Evolutionary conservation across 53 echinoderm and acorn worm genomes (phyloP).

Genomic region (Holothuria leucospilota): DNA sequence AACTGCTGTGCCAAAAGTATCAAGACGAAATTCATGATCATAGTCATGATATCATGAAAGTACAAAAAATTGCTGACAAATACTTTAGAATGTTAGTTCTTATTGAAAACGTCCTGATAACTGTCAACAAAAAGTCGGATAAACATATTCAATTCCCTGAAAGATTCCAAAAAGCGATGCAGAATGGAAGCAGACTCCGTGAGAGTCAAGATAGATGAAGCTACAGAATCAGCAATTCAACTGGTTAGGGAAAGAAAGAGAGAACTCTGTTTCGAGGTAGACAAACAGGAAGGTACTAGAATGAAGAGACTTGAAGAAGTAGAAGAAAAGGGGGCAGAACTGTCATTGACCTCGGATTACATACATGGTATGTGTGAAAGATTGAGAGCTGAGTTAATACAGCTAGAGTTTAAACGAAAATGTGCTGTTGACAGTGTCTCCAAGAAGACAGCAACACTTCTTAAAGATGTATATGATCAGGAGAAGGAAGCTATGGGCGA

Average conservation of each 20-base stretch:
- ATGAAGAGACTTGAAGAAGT: neutral
- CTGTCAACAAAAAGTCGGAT: neutral
- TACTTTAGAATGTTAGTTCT: neutral
- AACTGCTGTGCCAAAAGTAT: neutral
- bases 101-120: neutral
- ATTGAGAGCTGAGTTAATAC: neutral
- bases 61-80: neutral
- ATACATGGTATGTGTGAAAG: neutral
- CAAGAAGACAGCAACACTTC: neutral
- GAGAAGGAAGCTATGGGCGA: neutral
- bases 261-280: neutral
- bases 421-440: neutral
- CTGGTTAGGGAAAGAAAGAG: neutral
- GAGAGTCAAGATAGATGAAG: neutral
- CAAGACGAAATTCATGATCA: neutral
- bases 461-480: neutral
- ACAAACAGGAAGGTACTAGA: too few relatives aligned
- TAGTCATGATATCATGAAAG: neutral
- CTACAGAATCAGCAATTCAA: neutral
- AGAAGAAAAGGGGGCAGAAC: neutral
- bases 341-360: neutral
- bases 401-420: neutral
- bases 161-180: neutral
- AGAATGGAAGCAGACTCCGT: neutral
- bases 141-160: neutral